Evolutionary conservation across 1,140 invertebrate species (phyloP).

Genomic region (Copidosoma floridanum): DNA sequence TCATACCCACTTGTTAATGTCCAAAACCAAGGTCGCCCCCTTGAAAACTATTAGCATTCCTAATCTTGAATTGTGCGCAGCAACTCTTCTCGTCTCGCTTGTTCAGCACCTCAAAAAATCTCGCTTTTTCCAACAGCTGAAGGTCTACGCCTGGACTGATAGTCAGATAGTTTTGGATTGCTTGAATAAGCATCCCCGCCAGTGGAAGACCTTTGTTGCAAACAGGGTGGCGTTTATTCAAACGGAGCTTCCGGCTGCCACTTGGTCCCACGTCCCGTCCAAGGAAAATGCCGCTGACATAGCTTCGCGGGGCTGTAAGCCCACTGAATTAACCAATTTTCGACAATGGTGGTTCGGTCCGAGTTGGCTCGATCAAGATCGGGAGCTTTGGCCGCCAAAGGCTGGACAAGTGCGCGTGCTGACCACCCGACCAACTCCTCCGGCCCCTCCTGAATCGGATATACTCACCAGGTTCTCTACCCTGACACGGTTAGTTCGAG

Average conservation of each 20-base stretch:
- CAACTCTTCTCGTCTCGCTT: neutral
- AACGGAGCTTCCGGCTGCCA: neutral
- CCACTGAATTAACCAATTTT: neutral
- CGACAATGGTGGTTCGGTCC: neutral
- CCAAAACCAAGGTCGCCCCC: slow-evolving; percentile 35
- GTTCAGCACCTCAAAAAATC: neutral
- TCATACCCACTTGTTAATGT: slow-evolving; percentile 12
- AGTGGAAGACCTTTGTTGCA: neutral
- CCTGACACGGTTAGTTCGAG: too few species aligned
- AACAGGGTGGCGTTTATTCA: neutral
- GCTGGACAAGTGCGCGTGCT: neutral
- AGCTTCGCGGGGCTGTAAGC: too few species aligned
- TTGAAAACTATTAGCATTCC: slow-evolving; percentile 19
- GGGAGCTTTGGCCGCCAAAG: too few species aligned
- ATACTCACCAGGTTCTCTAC: too few species aligned
- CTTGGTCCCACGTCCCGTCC: neutral
- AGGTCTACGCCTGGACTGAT: neutral
- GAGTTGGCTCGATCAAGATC: too few species aligned
- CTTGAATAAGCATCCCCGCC: neutral
- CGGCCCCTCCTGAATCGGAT: neutral
- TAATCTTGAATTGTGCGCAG: neutral
- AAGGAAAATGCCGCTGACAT: neutral
- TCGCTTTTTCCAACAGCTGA: neutral
- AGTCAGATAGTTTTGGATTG: neutral
- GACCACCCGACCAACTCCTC: too few species aligned